Base-by-base conservation (phyloP, 2,113 vertebrate genomes). In the Zapornia atra region DNA sequence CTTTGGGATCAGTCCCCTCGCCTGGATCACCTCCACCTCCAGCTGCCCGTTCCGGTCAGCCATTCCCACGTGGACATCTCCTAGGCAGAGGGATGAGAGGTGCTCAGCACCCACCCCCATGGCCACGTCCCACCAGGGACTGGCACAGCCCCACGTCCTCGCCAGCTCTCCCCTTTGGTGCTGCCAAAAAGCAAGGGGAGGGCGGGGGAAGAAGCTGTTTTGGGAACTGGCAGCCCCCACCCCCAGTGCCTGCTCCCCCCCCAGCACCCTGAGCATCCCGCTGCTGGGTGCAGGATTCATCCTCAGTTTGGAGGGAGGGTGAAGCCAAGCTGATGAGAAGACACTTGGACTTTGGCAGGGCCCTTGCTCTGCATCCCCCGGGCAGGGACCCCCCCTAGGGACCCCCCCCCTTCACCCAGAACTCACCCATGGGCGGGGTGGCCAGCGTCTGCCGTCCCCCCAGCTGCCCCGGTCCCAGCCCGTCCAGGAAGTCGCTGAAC, bases 401-500 rank as follows among this genome's bases (percentile, higher is more conserved):
- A 44, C 42, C 42, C 42, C 42, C 66, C 66, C 3, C 48, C 33
- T 3, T 3, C 2, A 5, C 13, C 54, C 18, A 2, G 28, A 22
- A 96, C 98, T 99, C 97, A 99, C 99, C 99, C 99, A 99, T 99
- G 12, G 99, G 98, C 2, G 99, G 99, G 6, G 99, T 99, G 15
- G 99, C 99, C 97, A 99, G 97, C 0, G 99, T 99, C 96, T 99
- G 99, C 83, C 99, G 98, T 48, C 99, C 99, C 75, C 99, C 99
- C 15, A 99, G 99, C 98, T 99, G 99, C 53, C 99, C 99, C 3
- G 99, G 99, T 33, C 99, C 99, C 63, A 99, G 98, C 61, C 99
- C 99, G 54, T 99, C 99, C 69, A 99, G 98, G 92, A 99, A 99
- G 94, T 99, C 99, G 9, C 99, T 99, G 98, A 99, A 99, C 93